These are phyloP conservation scores for Lycocerus yunnanus DNA, from an alignment of 2,888 invertebrate species.

Conservation along the genomic window DNA sequence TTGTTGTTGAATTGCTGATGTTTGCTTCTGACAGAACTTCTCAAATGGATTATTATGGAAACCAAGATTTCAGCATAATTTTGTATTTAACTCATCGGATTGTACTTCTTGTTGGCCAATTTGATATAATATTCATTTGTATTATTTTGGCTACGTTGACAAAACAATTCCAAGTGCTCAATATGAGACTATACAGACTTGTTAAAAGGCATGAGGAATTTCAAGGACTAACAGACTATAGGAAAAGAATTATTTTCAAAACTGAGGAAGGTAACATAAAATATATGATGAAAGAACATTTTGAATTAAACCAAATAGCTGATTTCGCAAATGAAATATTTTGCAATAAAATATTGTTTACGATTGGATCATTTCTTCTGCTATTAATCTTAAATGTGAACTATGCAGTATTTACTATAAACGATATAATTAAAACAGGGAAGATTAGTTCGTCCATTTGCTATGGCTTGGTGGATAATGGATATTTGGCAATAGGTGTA, in stretches of 20 bases:
- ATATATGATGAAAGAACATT: neutral
- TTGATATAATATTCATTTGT: neutral
- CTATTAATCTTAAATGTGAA: neutral
- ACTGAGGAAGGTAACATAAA: neutral
- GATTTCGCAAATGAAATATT: neutral
- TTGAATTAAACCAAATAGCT: neutral
- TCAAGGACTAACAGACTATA: neutral
- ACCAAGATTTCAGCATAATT: neutral
- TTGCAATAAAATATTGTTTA: neutral
- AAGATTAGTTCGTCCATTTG: neutral
- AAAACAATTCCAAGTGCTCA: neutral
- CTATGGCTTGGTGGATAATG: neutral
- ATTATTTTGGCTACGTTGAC: neutral
- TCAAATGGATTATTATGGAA: neutral
- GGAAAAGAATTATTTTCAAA: neutral
- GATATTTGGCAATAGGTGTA: neutral
- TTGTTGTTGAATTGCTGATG: neutral
- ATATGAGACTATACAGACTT: neutral
- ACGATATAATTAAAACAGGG: neutral
- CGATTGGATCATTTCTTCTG: neutral
- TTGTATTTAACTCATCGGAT: neutral
- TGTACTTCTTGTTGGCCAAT: neutral
- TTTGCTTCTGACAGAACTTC: neutral
- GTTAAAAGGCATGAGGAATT: neutral
- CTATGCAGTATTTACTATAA: neutral